Percentiles rank a stretch among this genome's conserved stretches.
Evolutionary conservation across 2,113 vertebrate species (phyloP).

Genomic region (Steatornis caripensis): DNA sequence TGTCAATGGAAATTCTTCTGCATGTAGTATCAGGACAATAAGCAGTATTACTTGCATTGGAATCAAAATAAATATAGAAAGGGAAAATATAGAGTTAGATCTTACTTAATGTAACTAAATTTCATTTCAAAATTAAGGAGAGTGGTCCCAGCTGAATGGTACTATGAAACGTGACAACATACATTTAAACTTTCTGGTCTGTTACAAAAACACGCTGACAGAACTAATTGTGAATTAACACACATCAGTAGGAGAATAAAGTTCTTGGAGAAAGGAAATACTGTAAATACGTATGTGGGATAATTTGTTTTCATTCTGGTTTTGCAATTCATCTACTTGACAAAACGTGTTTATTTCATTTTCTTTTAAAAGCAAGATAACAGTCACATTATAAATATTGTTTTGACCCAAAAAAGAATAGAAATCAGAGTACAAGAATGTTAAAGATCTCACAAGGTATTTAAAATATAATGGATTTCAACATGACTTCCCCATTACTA

Average conservation of each 20-base stretch:
- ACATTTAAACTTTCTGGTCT: not conserved
- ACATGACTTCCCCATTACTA: not conserved
- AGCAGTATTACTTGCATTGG: not conserved
- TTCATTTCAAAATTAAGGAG: not conserved
- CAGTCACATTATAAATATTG: not conserved
- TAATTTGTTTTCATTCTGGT: not conserved
- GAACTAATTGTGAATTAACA: not conserved
- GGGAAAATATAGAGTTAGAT: not conserved
- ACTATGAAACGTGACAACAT: not conserved
- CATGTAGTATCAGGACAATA: not conserved
- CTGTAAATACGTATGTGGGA: not conserved
- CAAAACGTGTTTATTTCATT: not conserved
- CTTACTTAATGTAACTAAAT: not conserved
- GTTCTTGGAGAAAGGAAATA: not conserved
- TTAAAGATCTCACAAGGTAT: not conserved
- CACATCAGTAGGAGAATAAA: not conserved
- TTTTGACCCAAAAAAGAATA: not conserved
- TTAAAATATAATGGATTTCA: not conserved
- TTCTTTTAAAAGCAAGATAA: not conserved
- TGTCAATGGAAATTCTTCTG: not conserved
- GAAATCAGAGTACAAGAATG: not conserved
- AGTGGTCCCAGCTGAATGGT: not conserved
- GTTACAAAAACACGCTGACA: not conserved
- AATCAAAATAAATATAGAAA: not conserved
- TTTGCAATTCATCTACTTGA: not conserved